A percentile compares a stretch with the other conserved stretches of the same genome.
These are phyloP conservation scores for Rotaria sp. DNA, from an alignment of 2,888 invertebrate genomes.

Conservation along the genomic window DNA sequence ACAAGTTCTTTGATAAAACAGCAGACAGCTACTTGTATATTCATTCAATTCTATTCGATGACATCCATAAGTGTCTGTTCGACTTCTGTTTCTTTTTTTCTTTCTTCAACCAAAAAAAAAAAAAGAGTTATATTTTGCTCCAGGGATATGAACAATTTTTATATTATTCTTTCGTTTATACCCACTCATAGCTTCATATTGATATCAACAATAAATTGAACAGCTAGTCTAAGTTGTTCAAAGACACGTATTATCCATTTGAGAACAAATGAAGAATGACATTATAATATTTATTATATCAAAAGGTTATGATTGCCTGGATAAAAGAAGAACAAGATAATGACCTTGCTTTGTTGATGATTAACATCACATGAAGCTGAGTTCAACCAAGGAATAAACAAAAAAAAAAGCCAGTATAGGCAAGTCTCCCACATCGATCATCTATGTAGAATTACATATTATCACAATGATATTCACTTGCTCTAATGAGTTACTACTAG, in stretches of 20 bases:
- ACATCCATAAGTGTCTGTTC: not conserved
- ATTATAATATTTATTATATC: not conserved
- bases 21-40: constrained; percentile 3
- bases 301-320: not conserved
- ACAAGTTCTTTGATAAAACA: not conserved
- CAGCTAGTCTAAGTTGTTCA: not conserved
- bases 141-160: not conserved
- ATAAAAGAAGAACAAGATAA: not conserved
- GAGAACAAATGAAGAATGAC: not conserved
- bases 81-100: not conserved
- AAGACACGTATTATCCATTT: not conserved
- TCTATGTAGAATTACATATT: not conserved
- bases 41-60: not conserved
- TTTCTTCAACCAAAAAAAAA: not conserved
- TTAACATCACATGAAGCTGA: not conserved
- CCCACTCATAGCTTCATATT: not conserved
- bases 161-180: not conserved
- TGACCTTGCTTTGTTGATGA: not conserved
- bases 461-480: not conserved
- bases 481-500: too few species aligned
- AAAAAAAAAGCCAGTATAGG: not conserved
- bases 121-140: not conserved
- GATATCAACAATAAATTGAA: not conserved
- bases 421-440: not conserved
- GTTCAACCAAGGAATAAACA: not conserved